Percentiles rank a stretch among this genome's conserved stretches.
These are phyloP conservation scores for human DNA, from an alignment of 2,113 vertebrate species.

Conservation along the genomic window DNA sequence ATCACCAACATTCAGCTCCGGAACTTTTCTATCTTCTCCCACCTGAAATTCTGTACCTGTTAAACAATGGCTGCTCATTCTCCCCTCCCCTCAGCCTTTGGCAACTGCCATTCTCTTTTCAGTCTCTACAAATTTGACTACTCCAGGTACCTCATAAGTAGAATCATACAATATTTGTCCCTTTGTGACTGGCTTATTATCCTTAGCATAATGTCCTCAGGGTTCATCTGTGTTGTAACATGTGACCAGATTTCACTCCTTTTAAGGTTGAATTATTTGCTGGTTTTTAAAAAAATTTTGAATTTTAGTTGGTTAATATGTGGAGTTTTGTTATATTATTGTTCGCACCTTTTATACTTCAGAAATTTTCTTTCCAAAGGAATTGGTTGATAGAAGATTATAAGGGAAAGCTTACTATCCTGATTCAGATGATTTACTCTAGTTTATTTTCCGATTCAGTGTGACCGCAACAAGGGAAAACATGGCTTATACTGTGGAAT, in stretches of 20 bases:
- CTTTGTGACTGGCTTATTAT: not conserved
- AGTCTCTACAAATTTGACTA: not conserved
- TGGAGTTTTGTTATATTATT: not conserved
- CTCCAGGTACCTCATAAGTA: not conserved
- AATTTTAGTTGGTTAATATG: not conserved
- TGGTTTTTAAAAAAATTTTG: not conserved
- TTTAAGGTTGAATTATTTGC: not conserved
- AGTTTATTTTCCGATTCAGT: conserved; percentile 81
- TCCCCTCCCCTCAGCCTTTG: not conserved
- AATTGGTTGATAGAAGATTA: not conserved
- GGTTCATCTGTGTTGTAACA: not conserved
- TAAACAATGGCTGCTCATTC: not conserved
- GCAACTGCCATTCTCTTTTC: not conserved
- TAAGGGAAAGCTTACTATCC: conserved; percentile 6
- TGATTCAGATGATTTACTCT: not conserved
- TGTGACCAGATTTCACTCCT: conserved; percentile 15
- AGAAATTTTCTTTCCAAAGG: not conserved
- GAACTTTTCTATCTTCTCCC: not conserved
- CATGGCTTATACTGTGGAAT: conserved; percentile 93
- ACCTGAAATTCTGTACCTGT: not conserved
- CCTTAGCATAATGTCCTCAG: not conserved
- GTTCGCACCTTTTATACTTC: not conserved
- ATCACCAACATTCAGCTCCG: not conserved
- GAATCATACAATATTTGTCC: not conserved
- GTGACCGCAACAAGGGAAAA: conserved; percentile 93